Evolutionary conservation across 2,797 vertebrate species (phyloP), one percentile per base, ranked within the genome.

Genomic region (Hozukius guyotensis): DNA sequence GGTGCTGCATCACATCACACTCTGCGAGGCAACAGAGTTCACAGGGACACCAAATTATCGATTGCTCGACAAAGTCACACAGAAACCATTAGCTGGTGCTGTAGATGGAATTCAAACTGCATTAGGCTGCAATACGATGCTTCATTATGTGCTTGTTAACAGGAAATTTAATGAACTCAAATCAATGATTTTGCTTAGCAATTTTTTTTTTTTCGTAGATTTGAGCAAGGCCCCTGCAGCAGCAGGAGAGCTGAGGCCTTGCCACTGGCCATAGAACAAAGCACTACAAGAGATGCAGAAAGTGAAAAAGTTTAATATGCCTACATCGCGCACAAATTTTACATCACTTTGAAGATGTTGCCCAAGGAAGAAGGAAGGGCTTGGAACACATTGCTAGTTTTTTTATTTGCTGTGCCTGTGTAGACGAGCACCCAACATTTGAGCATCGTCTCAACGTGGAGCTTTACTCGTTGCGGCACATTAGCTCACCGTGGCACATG

Each of bases 31-130:
- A 81, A 76, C 87, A 77, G 74, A 88, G 87, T 89, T 93, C 84
- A 88, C 88, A 86, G 79, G 86, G 87, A 90, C 92, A 89, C 80
- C 78, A 77, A 90, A 91, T 90, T 92, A 93, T 93, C 84, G 91
- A 93, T 88, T 49, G 74, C 85, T 76, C 24, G 79, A 81, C 86
- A 85, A 80, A 91, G 85, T 93, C 87, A 85, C 87, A 91, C 79
- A n/a, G 25, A 75, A 83, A 77, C 86, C 86, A 87, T 92, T 90
- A 91, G 81, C 85, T 60, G 72, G 27, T 59, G 85, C 61, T 72
- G 82, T 59, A 80, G 78, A 87, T 77, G 83, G 64, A 83, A 85
- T 68, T 67, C 62, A 85, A 70, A 78, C 75, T 52, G 80, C 84
- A 84, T 88, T 69, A 80, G 69, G 27, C 59, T 38, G 81, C 78